These are phyloP conservation scores for Rachycentron canadum DNA, from an alignment of 2,797 vertebrate genomes.

Conservation along the genomic window DNA sequence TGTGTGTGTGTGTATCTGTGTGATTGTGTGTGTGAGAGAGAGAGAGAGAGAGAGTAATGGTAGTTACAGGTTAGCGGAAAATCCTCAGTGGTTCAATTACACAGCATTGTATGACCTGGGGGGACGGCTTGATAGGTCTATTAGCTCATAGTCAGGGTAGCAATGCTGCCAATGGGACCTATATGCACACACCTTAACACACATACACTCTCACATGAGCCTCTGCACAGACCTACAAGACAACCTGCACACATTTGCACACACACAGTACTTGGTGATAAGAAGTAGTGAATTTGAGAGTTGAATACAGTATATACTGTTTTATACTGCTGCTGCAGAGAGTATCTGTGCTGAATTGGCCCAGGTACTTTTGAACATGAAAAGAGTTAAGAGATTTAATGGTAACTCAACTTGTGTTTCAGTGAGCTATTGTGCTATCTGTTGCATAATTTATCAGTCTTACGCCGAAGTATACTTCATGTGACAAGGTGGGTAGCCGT, in stretches of 20 bases:
- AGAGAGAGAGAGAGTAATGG: conserved; percentile 31
- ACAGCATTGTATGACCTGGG: conserved; percentile 65
- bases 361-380: background rate
- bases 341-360: background rate
- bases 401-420: background rate
- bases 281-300: conserved; percentile 1
- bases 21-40: conserved; percentile 7
- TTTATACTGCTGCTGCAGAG: conserved; percentile 9
- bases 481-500: background rate
- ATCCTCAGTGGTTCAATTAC: conserved; percentile 79
- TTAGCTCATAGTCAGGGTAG: conserved; percentile 74
- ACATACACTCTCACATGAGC: conserved; percentile 6
- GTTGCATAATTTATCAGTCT: conserved; percentile 4
- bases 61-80: conserved; percentile 66
- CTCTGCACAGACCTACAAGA: background rate
- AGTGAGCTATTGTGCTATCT: background rate
- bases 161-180: conserved; percentile 55
- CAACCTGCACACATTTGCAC: conserved; percentile 13
- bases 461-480: background rate
- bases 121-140: conserved; percentile 75
- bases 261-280: conserved; percentile 6
- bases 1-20: conserved; percentile 43
- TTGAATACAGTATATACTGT: conserved; percentile 4
- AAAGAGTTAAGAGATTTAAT: background rate
- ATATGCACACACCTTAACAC: conserved; percentile 39